Evolutionary conservation across 2,888 invertebrate species (phyloP).

Genomic region (Coecobrya sp.): DNA sequence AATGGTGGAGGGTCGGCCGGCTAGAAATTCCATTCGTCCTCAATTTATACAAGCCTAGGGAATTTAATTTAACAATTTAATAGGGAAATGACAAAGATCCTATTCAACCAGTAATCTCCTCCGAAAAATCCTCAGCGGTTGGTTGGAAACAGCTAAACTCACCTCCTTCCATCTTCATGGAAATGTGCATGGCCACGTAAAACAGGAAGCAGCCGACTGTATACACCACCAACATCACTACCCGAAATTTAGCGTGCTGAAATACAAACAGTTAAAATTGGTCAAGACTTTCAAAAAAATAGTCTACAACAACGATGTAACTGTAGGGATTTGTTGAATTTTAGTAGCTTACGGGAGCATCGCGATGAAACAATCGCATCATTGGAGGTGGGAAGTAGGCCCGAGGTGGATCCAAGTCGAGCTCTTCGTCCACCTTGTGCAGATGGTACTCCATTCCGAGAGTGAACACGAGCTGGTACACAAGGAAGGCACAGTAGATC

Average conservation of each 20-base stretch:
- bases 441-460: constrained; percentile 64
- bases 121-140: background rate
- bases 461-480: constrained; percentile 27
- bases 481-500: constrained; percentile 52
- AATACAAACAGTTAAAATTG: constrained; percentile 3
- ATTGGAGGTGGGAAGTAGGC: constrained; percentile 75
- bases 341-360: constrained; percentile 75
- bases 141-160: constrained; percentile 54
- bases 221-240: constrained; percentile 46
- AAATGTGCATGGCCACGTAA: constrained; percentile 24
- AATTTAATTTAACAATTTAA: too few species aligned
- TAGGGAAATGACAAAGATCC: too few species aligned
- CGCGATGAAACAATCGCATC: constrained; percentile 75
- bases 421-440: constrained; percentile 14
- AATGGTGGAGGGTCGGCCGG: too few species aligned
- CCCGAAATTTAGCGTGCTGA: constrained; percentile 52
- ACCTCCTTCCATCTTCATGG: background rate
- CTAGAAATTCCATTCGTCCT: too few species aligned
- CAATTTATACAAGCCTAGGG: too few species aligned
- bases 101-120: constrained; percentile 88
- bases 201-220: constrained; percentile 36
- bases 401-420: constrained; percentile 62
- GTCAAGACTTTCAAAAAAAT: background rate
- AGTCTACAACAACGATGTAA: too few species aligned
- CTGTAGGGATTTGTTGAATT: background rate